These are phyloP conservation scores for Ophion obscuratus DNA, from an alignment of 2,888 invertebrate genomes.

Conservation along the genomic window DNA sequence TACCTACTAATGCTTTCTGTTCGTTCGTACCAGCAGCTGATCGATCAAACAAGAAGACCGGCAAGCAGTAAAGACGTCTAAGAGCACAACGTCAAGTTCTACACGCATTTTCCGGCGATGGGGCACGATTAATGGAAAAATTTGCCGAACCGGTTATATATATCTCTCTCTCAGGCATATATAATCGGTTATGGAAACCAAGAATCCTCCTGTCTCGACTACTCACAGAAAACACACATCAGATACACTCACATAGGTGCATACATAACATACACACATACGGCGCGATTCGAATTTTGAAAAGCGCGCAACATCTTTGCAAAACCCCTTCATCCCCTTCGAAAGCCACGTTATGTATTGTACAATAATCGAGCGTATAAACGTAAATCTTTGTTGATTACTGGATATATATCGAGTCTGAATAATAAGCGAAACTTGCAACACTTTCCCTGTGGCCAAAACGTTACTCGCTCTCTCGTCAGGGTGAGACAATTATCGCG, in stretches of 20 bases:
- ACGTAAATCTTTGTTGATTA: conserved; percentile 49
- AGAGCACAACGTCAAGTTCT: conserved; percentile 47
- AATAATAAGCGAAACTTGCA: conserved; percentile 57
- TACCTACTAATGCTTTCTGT: neutral
- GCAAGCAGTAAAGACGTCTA: conserved; percentile 78
- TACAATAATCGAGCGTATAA: conserved; percentile 56
- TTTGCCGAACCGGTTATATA: conserved; percentile 45
- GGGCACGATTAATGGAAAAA: conserved; percentile 52
- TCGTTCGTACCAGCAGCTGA: conserved; percentile 73
- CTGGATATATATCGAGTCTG: conserved; percentile 54
- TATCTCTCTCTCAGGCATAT: conserved; percentile 45
- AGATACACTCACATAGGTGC: conserved; percentile 10
- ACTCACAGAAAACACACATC: conserved; percentile 27
- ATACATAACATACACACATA: conserved; percentile 34
- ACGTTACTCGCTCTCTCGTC: conserved; percentile 62
- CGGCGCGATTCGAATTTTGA: conserved; percentile 21
- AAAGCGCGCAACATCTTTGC: conserved; percentile 27
- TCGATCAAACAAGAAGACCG: conserved; percentile 82
- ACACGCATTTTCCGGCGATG: conserved; percentile 43
- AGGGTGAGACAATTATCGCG: conserved; percentile 57
- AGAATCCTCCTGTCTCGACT: conserved; percentile 55
- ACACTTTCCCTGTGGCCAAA: conserved; percentile 66
- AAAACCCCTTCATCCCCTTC: conserved; percentile 17
- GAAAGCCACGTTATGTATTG: conserved; percentile 49
- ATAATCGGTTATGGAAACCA: conserved; percentile 40